phyloP scores from a whole-genome alignment of 1,140 invertebrate species.

The Drosophila malerkotliana region DNA sequence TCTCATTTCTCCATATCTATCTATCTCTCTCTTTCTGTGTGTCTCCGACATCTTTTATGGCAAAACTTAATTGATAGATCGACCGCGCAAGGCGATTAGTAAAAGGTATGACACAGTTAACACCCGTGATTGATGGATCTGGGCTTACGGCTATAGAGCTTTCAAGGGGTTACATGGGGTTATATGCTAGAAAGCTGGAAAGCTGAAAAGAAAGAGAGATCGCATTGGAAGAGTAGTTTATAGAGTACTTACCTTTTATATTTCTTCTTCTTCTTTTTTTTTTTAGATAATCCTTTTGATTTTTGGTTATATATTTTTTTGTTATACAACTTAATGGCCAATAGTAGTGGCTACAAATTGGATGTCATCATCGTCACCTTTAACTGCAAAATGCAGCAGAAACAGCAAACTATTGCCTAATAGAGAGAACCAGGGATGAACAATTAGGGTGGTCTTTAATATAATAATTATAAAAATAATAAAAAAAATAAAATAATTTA shows the following conservation, averaged over 20 bases:
- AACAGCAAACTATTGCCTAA: conserved; percentile 14
- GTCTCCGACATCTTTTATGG: neutral
- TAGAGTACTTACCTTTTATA: neutral
- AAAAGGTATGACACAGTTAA: conserved; percentile 47
- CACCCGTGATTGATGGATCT: conserved; percentile 39
- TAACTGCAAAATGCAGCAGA: conserved; percentile 15
- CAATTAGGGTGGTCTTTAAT: neutral
- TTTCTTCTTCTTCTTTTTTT: neutral
- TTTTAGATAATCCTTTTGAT: neutral
- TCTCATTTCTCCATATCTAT: conserved; percentile 7
- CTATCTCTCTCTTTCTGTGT: neutral
- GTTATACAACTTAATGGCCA: conserved; percentile 32
- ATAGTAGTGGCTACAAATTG: conserved; percentile 25
- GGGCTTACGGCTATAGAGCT: neutral
- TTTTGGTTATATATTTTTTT: neutral
- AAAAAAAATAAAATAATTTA: neutral
- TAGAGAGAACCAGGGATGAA: conserved; percentile 1
- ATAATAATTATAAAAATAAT: neutral
- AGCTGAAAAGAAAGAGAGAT: neutral
- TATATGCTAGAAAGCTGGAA: too few species aligned
- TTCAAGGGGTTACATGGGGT: neutral
- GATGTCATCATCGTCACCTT: conserved; percentile 51
- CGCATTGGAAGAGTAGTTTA: neutral
- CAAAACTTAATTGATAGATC: conserved; percentile 40
- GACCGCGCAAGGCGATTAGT: conserved; percentile 44